Evolutionary conservation across 2,888 invertebrate genomes (phyloP).

Genomic region (Pasiphila rectangulata): DNA sequence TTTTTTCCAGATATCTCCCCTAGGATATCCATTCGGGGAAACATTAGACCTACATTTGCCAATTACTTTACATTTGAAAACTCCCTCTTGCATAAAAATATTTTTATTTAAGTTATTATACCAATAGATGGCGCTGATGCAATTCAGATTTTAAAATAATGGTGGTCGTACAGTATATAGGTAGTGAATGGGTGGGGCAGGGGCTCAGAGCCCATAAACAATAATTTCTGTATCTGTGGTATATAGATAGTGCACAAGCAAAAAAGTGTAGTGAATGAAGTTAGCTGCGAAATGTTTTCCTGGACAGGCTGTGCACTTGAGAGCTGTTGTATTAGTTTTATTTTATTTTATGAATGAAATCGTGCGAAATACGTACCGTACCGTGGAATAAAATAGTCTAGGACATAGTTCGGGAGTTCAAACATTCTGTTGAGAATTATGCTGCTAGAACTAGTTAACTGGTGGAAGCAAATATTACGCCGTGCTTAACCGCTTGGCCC

Average conservation of each 20-base stretch:
- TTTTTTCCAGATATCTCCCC: no score
- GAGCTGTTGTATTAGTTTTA: constrained; percentile 38
- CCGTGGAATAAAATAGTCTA: constrained; percentile 16
- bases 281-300: constrained; percentile 18
- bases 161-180: no score
- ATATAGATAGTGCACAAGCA: not conserved
- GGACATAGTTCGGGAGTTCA: not conserved
- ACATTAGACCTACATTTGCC: no score
- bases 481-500: constrained; percentile 48
- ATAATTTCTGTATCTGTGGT: constrained; percentile 5
- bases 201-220: not conserved
- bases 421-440: not conserved
- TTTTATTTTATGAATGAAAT: constrained; percentile 53
- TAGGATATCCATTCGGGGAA: no score
- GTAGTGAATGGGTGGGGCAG: constrained; percentile 1
- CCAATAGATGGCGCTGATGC: no score
- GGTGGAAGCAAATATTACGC: constrained; percentile 19
- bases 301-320: constrained; percentile 25
- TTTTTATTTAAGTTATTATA: no score
- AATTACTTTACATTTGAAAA: no score
- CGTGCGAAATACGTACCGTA: constrained; percentile 33
- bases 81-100: no score
- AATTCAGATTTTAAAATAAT: no score
- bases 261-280: constrained; percentile 23
- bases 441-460: not conserved